phyloP scores from a whole-genome alignment of 2,888 invertebrate species.

The Pandemis heparana region DNA sequence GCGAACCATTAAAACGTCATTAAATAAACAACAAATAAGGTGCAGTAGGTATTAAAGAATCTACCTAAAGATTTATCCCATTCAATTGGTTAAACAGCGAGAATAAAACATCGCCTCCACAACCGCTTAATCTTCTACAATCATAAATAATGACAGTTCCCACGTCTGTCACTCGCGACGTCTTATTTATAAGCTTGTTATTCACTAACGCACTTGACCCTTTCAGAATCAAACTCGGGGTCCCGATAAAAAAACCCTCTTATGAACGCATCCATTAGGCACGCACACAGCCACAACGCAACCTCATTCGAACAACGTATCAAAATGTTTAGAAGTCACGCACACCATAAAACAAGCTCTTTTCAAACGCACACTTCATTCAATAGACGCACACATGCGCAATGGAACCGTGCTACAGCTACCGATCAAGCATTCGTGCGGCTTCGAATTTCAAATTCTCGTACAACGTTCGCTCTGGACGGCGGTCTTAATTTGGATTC shows the following conservation, averaged over 20 bases:
- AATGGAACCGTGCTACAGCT: constrained; percentile 41
- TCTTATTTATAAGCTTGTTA: constrained; percentile 74
- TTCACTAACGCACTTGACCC: constrained; percentile 77
- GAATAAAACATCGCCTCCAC: constrained; percentile 49
- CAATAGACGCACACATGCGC: constrained; percentile 47
- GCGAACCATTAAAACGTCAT: background rate
- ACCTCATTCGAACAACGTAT: constrained; percentile 74
- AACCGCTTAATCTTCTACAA: constrained; percentile 48
- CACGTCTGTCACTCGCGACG: constrained; percentile 66
- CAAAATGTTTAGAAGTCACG: constrained; percentile 59
- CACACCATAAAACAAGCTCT: constrained; percentile 47
- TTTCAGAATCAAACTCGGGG: constrained; percentile 66
- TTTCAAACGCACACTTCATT: constrained; percentile 41
- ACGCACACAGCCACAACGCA: constrained; percentile 61
- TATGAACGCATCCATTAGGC: constrained; percentile 49
- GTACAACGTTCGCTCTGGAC: constrained; percentile 45
- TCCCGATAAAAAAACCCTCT: constrained; percentile 66
- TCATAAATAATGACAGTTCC: constrained; percentile 73
- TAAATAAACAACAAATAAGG: constrained; percentile 23
- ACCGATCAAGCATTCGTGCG: constrained; percentile 46
- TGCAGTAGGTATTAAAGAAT: constrained; percentile 24
- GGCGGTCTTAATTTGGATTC: constrained; percentile 70
- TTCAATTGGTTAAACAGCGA: constrained; percentile 39
- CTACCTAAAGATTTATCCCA: constrained; percentile 38
- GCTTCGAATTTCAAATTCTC: constrained; percentile 59